phyloP scores from a whole-genome alignment of 2,888 invertebrate species.

The Gymnoscelis rufifasciata region DNA sequence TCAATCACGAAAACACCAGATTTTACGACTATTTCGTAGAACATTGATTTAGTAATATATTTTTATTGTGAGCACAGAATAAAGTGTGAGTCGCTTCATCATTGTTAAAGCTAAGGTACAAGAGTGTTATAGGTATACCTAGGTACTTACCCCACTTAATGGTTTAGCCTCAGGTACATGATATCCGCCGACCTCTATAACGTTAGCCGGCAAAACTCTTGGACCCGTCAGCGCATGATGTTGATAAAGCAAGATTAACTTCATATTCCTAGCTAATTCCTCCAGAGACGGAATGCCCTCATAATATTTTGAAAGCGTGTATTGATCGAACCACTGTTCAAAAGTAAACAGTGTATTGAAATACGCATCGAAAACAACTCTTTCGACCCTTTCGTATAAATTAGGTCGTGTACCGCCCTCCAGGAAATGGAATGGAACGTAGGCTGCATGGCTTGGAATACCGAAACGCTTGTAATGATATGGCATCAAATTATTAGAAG shows the following conservation, averaged over 20 bases:
- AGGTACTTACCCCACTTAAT: constrained; percentile 58
- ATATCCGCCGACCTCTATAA: constrained; percentile 82
- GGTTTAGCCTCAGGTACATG: constrained; percentile 69
- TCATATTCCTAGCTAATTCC: constrained; percentile 75
- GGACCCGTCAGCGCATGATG: constrained; percentile 81
- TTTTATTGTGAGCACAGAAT: too few relatives aligned
- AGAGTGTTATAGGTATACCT: too few relatives aligned
- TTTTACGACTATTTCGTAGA: too few relatives aligned
- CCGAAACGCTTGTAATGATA: constrained; percentile 80
- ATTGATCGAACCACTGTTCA: constrained; percentile 51
- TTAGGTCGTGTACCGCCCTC: constrained; percentile 65
- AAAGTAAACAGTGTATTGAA: constrained; percentile 46
- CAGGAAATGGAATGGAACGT: constrained; percentile 73
- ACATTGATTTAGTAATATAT: too few relatives aligned
- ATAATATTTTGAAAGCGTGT: constrained; percentile 58
- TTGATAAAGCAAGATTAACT: constrained; percentile 79
- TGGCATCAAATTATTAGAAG: constrained; percentile 79
- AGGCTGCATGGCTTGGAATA: constrained; percentile 79
- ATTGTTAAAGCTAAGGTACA: too few relatives aligned
- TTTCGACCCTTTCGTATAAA: constrained; percentile 56
- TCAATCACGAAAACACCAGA: too few relatives aligned
- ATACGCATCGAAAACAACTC: constrained; percentile 50
- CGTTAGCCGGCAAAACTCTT: constrained; percentile 74
- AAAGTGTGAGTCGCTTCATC: too few relatives aligned
- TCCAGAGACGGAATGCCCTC: constrained; percentile 75